phyloP scores from a whole-genome alignment of 2,888 invertebrate genomes.

The Iselma pallidipennis region DNA sequence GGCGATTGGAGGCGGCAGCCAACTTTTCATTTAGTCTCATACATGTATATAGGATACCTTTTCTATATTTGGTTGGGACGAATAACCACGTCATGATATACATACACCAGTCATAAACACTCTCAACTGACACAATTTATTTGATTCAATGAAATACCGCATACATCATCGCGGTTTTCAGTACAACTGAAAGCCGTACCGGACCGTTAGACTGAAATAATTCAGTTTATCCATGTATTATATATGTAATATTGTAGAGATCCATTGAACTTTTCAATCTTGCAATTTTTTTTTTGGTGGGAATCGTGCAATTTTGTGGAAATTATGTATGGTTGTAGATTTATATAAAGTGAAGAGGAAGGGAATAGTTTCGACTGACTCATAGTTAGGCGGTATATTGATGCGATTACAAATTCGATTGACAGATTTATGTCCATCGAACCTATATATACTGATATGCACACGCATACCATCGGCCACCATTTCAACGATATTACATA shows the following conservation, averaged over 20 bases:
- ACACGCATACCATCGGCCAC: slow-evolving; percentile 1
- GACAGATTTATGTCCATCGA: slow-evolving; percentile 23
- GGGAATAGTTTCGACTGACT: not conserved
- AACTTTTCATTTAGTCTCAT: not conserved
- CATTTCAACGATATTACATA: slow-evolving; percentile 9
- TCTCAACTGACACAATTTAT: slow-evolving; percentile 33
- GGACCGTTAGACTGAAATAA: slow-evolving; percentile 31
- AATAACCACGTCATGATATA: slow-evolving; percentile 29
- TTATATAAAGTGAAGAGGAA: no score
- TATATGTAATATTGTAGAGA: not conserved
- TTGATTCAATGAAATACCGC: slow-evolving; percentile 36
- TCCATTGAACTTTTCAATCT: not conserved
- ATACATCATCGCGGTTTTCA: slow-evolving; percentile 32
- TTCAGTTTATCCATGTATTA: slow-evolving; percentile 15
- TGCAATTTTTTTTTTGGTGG: not conserved
- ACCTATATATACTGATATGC: no score
- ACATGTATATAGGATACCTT: not conserved
- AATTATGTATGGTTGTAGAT: not conserved
- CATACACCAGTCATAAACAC: slow-evolving; percentile 34
- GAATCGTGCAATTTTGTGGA: not conserved
- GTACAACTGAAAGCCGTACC: slow-evolving; percentile 27
- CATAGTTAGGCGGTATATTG: not conserved
- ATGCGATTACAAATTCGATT: slow-evolving; percentile 27
- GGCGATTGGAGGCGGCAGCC: no score
- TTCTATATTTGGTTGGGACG: slow-evolving; percentile 32